These are phyloP conservation scores for Corythaixoides concolor DNA, from an alignment of 2,113 vertebrate species.

Conservation along the genomic window DNA sequence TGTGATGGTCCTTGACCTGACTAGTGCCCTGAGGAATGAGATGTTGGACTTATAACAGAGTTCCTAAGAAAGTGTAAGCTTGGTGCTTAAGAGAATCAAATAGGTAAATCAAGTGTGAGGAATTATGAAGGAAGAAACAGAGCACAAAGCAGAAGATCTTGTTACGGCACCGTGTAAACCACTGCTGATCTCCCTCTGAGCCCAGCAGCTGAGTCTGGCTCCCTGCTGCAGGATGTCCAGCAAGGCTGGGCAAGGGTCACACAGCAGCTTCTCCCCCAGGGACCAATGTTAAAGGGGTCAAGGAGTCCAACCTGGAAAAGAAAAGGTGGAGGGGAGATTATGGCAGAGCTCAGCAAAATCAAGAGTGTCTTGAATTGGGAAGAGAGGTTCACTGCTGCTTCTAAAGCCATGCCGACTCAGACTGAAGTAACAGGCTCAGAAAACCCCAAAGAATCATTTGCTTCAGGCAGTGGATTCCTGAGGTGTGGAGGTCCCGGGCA, in stretches of 20 bases:
- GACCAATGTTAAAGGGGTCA: not conserved
- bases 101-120: not conserved
- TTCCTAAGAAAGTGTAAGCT: not conserved
- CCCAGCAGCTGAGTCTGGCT: not conserved
- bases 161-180: fast-evolving
- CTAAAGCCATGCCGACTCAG: not conserved
- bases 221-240: not conserved
- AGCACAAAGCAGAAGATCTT: not conserved
- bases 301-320: not conserved
- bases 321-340: not conserved
- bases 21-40: not conserved
- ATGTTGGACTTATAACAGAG: not conserved
- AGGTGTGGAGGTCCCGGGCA: not conserved
- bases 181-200: not conserved
- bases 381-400: not conserved
- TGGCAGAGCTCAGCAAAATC: not conserved
- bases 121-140: not conserved
- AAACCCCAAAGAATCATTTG: not conserved
- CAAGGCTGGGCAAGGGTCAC: not conserved
- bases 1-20: not conserved
- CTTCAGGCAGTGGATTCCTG: not conserved
- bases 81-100: not conserved
- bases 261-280: not conserved
- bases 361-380: not conserved
- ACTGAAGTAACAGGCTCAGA: not conserved